These are phyloP conservation scores for Erebia ligea DNA, from an alignment of 2,888 invertebrate species.

Conservation along the genomic window DNA sequence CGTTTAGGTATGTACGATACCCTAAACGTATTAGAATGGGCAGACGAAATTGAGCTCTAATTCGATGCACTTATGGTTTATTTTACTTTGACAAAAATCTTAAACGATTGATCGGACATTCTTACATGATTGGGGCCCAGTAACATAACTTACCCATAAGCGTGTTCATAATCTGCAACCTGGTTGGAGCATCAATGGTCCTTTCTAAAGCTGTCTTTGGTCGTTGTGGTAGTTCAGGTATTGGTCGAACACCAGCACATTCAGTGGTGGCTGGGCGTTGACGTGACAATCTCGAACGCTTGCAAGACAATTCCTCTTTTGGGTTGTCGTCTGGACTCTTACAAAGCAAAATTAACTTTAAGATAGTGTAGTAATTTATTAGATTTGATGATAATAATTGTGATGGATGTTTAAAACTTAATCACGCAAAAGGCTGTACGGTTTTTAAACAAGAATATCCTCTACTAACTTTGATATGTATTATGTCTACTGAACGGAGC, in stretches of 20 bases:
- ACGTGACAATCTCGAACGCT: slow-evolving; percentile 26
- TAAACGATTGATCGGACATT: too few relatives aligned
- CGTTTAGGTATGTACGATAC: too few relatives aligned
- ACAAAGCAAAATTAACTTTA: background rate
- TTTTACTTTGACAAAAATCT: too few relatives aligned
- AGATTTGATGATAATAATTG: background rate
- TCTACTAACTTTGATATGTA: too few relatives aligned
- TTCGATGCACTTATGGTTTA: too few relatives aligned
- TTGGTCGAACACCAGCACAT: slow-evolving; percentile 59
- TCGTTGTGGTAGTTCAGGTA: slow-evolving; percentile 51
- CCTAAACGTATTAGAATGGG: too few relatives aligned
- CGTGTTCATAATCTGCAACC: slow-evolving; percentile 68
- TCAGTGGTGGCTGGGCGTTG: slow-evolving; percentile 72
- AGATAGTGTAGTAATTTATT: background rate
- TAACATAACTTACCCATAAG: slow-evolving; percentile 63
- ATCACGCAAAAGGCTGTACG: too few relatives aligned
- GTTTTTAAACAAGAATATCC: too few relatives aligned
- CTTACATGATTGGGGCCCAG: too few relatives aligned
- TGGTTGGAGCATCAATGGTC: slow-evolving; percentile 54
- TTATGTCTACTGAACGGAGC: too few relatives aligned
- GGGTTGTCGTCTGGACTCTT: slow-evolving; percentile 1
- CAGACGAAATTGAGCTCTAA: too few relatives aligned
- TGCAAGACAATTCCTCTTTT: background rate
- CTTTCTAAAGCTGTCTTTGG: slow-evolving; percentile 63
- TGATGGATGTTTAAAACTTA: background rate